These are phyloP conservation scores for Propithecus perrieri DNA, from an alignment of 2,797 vertebrate species.

Conservation along the genomic window DNA sequence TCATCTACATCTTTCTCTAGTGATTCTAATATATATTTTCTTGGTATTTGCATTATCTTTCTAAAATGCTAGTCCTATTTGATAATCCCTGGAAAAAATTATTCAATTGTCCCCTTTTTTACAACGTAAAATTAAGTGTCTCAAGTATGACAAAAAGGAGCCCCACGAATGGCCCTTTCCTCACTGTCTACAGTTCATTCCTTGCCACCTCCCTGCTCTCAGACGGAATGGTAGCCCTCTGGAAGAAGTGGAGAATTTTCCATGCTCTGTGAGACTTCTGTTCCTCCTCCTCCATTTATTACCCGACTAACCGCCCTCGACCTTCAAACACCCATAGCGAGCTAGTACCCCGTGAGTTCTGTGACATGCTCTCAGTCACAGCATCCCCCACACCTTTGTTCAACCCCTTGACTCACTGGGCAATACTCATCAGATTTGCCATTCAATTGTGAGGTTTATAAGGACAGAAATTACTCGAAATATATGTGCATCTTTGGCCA, in stretches of 20 bases:
- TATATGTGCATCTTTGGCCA: not conserved
- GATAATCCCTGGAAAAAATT: not conserved
- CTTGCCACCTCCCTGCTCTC: not conserved
- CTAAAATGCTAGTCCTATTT: not conserved
- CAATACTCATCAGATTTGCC: not conserved
- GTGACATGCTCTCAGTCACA: not conserved
- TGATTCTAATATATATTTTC: not conserved
- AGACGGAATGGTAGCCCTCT: not conserved
- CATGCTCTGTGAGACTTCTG: not conserved
- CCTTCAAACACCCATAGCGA: not conserved
- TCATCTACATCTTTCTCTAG: not conserved
- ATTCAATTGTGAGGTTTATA: not conserved
- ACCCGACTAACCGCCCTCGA: not conserved
- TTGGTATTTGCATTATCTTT: not conserved
- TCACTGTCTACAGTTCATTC: not conserved
- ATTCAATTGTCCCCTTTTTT: not conserved
- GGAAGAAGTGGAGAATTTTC: not conserved
- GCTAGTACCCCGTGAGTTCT: rapidly evolving
- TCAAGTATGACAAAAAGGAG: not conserved
- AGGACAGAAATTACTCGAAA: not conserved
- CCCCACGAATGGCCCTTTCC: too few species aligned
- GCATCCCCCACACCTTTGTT: not conserved
- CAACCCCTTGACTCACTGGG: not conserved
- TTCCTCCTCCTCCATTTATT: not conserved
- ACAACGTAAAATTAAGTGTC: not conserved